A percentile compares a stretch with the other conserved stretches of the same genome.
These are phyloP conservation scores for Callipepla californica DNA, from an alignment of 2,113 vertebrate species.

Conservation along the genomic window DNA sequence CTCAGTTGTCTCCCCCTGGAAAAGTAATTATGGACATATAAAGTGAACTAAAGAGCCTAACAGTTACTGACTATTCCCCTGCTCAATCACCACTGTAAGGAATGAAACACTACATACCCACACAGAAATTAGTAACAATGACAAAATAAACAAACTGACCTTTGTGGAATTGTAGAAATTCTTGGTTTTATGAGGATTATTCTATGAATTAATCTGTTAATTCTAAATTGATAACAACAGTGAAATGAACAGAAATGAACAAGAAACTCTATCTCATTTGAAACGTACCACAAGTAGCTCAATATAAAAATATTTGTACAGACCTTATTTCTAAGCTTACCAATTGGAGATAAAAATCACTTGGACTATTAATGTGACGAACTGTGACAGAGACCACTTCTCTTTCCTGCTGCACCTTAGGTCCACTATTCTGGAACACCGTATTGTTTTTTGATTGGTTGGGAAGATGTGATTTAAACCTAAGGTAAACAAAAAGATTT, in stretches of 20 bases:
- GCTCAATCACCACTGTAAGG: neutral
- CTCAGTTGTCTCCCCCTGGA: neutral
- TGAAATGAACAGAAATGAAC: too few relatives aligned
- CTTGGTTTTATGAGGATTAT: neutral
- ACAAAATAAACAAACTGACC: neutral
- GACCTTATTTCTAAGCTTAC: constrained; percentile 73
- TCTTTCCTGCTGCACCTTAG: constrained; percentile 78
- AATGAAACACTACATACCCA: neutral
- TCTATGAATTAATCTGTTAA: neutral
- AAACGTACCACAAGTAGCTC: neutral
- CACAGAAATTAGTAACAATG: neutral
- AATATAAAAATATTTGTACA: neutral
- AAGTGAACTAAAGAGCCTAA: neutral
- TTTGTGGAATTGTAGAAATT: neutral
- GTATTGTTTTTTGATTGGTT: constrained; percentile 25
- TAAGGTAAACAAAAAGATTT: constrained; percentile 49
- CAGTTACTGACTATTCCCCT: neutral
- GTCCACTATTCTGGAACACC: constrained; percentile 76
- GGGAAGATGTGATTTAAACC: constrained; percentile 69
- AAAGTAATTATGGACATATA: neutral
- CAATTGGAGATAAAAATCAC: constrained; percentile 91
- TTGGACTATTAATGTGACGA: constrained; percentile 85
- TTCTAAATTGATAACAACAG: too few relatives aligned
- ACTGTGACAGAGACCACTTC: constrained; percentile 79
- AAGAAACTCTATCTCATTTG: neutral